Percentiles rank a stretch among this genome's conserved stretches.
Evolutionary conservation across 2,113 vertebrate genomes (phyloP).

Genomic region (Oryzias celebensis): DNA sequence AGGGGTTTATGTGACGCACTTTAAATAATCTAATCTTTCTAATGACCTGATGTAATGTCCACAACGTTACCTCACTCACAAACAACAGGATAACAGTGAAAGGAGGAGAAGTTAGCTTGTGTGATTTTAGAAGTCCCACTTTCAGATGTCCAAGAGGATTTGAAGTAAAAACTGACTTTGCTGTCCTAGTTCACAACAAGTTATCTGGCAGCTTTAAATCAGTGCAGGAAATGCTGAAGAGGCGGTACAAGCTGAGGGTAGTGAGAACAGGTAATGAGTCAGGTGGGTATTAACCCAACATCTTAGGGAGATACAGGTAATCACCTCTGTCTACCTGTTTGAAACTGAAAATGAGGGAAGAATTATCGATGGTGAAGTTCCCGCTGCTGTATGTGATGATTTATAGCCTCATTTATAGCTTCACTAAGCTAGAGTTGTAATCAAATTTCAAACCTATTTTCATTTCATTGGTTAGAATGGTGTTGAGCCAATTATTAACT

Average conservation of each 20-base stretch:
- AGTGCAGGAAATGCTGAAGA: constrained; percentile 40
- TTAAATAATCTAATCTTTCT: constrained; percentile 51
- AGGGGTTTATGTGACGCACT: constrained; percentile 51
- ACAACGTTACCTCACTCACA: constrained; percentile 4
- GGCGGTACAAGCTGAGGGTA: constrained; percentile 6
- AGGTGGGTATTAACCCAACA: constrained; percentile 13
- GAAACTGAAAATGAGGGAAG: background rate
- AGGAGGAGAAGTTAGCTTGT: background rate
- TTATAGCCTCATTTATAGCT: background rate
- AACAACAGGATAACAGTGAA: constrained; percentile 17
- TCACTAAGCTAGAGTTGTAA: constrained; percentile 4
- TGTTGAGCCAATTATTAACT: too few relatives aligned
- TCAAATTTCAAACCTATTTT: constrained; percentile 5
- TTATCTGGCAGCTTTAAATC: constrained; percentile 32
- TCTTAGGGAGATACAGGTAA: constrained; percentile 3
- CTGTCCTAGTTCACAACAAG: constrained; percentile 28
- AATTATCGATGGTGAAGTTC: background rate
- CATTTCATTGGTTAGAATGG: constrained; percentile 3
- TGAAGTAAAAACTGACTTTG: constrained; percentile 32
- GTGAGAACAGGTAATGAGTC: constrained; percentile 29
- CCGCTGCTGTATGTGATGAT: constrained; percentile 3
- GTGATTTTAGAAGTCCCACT: background rate
- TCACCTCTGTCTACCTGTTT: background rate
- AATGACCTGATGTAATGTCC: constrained; percentile 7
- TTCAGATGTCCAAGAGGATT: constrained; percentile 2